Evolutionary conservation across 2,113 vertebrate species (phyloP).

Genomic region (Dicentrarchus labrax): DNA sequence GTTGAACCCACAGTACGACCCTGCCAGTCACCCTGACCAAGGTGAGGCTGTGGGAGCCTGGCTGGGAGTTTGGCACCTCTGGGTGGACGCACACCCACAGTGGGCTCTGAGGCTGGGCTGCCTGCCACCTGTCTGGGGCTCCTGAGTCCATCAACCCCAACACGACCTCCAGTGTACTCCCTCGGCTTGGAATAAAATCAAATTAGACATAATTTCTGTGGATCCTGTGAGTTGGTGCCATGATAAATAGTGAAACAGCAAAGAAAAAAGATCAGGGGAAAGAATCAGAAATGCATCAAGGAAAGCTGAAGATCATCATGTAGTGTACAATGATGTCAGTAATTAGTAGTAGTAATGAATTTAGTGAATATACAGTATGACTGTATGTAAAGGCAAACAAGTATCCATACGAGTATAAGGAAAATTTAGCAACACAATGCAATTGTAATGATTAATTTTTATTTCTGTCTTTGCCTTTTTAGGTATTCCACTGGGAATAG

Average conservation of each 20-base stretch:
- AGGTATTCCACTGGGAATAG: neutral
- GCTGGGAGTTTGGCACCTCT: slow-evolving; percentile 79
- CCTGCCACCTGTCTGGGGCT: slow-evolving; percentile 77
- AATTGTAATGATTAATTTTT: neutral
- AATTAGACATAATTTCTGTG: neutral
- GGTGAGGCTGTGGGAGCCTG: slow-evolving; percentile 78
- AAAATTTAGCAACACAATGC: neutral
- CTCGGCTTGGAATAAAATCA: slow-evolving; percentile 15
- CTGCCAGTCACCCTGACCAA: slow-evolving; percentile 54
- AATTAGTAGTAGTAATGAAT: neutral
- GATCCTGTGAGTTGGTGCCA: neutral
- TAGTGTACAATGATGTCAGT: neutral
- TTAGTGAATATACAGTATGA: neutral
- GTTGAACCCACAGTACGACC: slow-evolving; percentile 68
- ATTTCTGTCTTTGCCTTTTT: neutral
- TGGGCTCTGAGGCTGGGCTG: slow-evolving; percentile 65
- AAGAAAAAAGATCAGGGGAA: neutral
- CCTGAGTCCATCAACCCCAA: slow-evolving; percentile 39
- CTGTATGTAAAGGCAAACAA: neutral
- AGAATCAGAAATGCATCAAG: neutral
- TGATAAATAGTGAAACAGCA: neutral
- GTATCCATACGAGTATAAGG: neutral
- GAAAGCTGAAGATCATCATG: neutral
- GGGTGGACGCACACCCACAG: slow-evolving; percentile 74
- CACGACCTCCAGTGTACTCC: slow-evolving; percentile 47